phyloP scores from a whole-genome alignment of 2,113 vertebrate genomes.

The Eclectus roratus region DNA sequence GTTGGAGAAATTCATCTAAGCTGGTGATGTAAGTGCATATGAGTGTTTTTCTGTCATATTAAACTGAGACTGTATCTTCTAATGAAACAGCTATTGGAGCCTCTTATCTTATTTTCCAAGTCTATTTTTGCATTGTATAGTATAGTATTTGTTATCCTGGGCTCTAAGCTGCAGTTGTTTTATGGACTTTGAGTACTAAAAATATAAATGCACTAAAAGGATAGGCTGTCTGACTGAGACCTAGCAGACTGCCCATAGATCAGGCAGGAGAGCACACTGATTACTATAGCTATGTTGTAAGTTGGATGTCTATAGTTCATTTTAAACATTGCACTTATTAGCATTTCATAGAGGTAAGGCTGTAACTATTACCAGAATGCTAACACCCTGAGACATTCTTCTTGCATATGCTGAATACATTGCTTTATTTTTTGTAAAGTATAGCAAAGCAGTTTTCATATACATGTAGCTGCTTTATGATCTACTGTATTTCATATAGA shows the following conservation, averaged over 20 bases:
- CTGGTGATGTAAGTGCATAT: not conserved
- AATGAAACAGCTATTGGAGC: not conserved
- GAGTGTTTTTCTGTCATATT: not conserved
- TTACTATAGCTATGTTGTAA: not conserved
- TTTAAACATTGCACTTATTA: not conserved
- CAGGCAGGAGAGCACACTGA: not conserved
- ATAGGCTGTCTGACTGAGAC: not conserved
- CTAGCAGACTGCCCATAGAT: not conserved
- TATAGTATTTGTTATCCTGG: not conserved
- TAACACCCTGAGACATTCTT: not conserved
- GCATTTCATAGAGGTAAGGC: not conserved
- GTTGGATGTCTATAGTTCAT: not conserved
- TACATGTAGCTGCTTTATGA: not conserved
- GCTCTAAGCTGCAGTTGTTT: not conserved
- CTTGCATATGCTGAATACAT: not conserved
- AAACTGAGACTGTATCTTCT: not conserved
- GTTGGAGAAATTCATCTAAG: not conserved
- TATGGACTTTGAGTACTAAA: not conserved
- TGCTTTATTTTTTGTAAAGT: not conserved
- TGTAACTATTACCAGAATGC: not conserved
- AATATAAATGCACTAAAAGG: not conserved
- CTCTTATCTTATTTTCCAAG: not conserved
- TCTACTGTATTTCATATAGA: not conserved
- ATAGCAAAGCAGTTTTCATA: not conserved
- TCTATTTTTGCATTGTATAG: not conserved